phyloP scores from a whole-genome alignment of 2,797 vertebrate species.

The Liparis tanakae region DNA sequence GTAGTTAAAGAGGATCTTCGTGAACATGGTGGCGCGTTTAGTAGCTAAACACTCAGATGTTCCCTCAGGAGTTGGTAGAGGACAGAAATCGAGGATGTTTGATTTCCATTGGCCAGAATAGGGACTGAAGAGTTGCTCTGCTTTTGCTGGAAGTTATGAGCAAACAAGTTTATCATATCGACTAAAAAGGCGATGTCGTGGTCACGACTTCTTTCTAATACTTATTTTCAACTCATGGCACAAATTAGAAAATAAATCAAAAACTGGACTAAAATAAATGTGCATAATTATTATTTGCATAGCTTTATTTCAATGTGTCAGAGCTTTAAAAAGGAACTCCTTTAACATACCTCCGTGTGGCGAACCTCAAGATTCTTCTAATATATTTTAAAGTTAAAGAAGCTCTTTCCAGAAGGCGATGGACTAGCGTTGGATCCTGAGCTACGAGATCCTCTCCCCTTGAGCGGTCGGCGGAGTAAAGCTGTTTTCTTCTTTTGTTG shows the following conservation, averaged over 20 bases:
- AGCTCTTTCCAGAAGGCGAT: background rate
- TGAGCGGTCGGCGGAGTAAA: background rate
- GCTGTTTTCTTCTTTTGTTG: background rate
- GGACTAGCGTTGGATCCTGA: background rate
- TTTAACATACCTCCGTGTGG: background rate
- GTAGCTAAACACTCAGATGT: background rate
- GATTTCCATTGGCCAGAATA: background rate
- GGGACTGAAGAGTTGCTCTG: background rate
- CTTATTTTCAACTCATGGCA: background rate
- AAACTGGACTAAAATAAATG: background rate
- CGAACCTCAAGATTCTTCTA: background rate
- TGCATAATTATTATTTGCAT: accelerated
- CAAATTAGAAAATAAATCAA: background rate
- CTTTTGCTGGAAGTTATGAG: background rate
- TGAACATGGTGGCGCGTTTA: background rate
- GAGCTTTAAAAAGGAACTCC: background rate
- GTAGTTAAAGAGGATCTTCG: no score
- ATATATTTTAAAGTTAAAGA: background rate
- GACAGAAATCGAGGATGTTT: background rate
- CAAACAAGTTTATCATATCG: background rate
- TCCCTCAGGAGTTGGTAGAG: no score
- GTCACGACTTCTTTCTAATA: background rate
- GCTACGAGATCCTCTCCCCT: background rate
- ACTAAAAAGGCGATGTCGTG: background rate
- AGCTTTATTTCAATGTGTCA: background rate